Evolutionary conservation across 2,888 invertebrate genomes (phyloP).

Genomic region (Diarsia rubi): DNA sequence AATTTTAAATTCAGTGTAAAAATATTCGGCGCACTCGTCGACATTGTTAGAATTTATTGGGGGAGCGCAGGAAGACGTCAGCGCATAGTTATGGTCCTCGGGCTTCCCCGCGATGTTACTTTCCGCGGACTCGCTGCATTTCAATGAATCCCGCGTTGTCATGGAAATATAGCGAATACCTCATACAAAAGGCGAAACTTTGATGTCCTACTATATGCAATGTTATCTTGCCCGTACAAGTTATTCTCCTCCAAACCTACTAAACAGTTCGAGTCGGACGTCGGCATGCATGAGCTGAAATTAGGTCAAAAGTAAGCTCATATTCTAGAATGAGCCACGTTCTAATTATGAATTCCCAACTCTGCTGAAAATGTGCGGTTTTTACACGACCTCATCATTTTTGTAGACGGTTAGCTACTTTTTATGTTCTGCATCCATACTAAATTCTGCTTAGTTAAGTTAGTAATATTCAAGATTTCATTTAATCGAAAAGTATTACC

Average conservation of each 20-base stretch:
- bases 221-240: slow-evolving; percentile 68
- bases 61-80: slow-evolving; percentile 68
- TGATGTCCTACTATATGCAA: slow-evolving; percentile 61
- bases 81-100: slow-evolving; percentile 72
- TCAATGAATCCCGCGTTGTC: slow-evolving; percentile 74
- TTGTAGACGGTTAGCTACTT: slow-evolving; percentile 29
- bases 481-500: slow-evolving; percentile 2
- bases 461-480: slow-evolving; percentile 4
- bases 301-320: slow-evolving; percentile 65
- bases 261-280: slow-evolving; percentile 66
- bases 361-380: slow-evolving; percentile 44
- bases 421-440: slow-evolving; percentile 27
- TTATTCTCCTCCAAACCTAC: slow-evolving; percentile 67
- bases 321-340: slow-evolving; percentile 64
- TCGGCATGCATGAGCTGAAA: slow-evolving; percentile 54
- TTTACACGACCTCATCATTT: slow-evolving; percentile 53
- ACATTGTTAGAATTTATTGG: slow-evolving; percentile 81
- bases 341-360: slow-evolving; percentile 61
- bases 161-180: slow-evolving; percentile 75
- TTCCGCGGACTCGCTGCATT: slow-evolving; percentile 72
- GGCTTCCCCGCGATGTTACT: slow-evolving; percentile 71
- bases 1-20: slow-evolving; percentile 59
- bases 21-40: slow-evolving; percentile 63
- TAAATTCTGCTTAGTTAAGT: background rate
- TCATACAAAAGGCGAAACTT: slow-evolving; percentile 67